phyloP scores from a whole-genome alignment of 2,113 vertebrate species.

The Megaceryle torquata region DNA sequence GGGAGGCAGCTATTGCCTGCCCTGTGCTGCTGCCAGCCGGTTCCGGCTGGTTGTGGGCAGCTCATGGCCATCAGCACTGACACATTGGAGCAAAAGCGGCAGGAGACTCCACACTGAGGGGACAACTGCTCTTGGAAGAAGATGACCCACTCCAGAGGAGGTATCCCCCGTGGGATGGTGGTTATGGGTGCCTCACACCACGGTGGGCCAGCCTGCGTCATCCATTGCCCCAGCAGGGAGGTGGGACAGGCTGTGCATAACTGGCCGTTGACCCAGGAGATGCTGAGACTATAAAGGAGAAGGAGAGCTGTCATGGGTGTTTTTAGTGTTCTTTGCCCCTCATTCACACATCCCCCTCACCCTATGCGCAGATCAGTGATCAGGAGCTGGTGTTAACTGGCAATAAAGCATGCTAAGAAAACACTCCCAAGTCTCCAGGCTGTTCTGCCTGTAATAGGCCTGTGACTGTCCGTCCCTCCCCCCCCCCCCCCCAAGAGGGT shows the following conservation, averaged over 20 bases:
- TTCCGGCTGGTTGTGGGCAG: accelerated
- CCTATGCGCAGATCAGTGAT: neutral
- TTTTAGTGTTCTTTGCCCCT: neutral
- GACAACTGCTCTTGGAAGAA: accelerated
- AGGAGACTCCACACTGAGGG: neutral
- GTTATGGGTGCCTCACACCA: accelerated
- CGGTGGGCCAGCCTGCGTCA: no score
- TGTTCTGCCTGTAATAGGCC: neutral
- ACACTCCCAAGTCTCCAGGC: accelerated
- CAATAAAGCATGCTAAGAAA: neutral
- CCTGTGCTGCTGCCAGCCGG: accelerated
- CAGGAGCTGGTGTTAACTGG: neutral
- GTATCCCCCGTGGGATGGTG: accelerated
- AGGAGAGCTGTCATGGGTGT: neutral
- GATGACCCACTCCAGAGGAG: neutral
- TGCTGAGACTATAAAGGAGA: neutral
- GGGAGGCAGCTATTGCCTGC: accelerated
- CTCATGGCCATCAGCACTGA: neutral
- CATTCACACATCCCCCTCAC: neutral
- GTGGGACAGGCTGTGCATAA: accelerated
- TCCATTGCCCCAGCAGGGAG: accelerated
- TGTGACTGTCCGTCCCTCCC: neutral
- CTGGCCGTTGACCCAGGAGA: neutral
- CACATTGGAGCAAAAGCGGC: accelerated
- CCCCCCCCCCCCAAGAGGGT: no score